A percentile compares a stretch with the other conserved stretches of the same genome.
Evolutionary conservation across 2,113 vertebrate species (phyloP).

Genomic region (Brevimyrus niger): DNA sequence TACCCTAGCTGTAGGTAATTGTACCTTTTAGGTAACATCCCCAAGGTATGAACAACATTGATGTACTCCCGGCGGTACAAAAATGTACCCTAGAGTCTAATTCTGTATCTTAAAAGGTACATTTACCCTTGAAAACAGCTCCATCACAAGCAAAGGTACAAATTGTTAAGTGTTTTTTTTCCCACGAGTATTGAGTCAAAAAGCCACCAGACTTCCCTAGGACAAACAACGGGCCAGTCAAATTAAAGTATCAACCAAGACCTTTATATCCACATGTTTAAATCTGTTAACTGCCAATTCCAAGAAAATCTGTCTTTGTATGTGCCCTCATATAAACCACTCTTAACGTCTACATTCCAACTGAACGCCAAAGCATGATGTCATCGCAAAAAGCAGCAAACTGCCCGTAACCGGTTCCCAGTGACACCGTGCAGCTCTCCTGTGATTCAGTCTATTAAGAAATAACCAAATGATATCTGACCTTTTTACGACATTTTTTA

Average conservation of each 20-base stretch:
- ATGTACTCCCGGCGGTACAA: background rate
- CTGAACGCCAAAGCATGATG: background rate
- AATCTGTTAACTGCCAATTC: background rate
- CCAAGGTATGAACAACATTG: background rate
- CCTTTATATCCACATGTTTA: background rate
- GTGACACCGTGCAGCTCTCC: background rate
- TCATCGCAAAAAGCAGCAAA: background rate
- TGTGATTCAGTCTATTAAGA: background rate
- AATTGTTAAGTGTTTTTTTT: too few species aligned
- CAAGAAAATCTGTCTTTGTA: background rate
- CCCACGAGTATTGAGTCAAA: background rate
- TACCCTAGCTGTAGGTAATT: background rate
- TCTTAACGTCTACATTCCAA: too few species aligned
- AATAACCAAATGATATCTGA: background rate
- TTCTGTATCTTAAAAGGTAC: background rate
- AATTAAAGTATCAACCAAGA: background rate
- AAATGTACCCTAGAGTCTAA: background rate
- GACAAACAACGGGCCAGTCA: background rate
- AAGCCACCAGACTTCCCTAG: background rate
- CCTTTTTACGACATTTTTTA: background rate
- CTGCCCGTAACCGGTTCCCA: background rate
- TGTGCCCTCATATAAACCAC: too few species aligned
- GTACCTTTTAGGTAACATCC: background rate
- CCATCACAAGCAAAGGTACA: too few species aligned
- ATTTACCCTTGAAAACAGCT: too few species aligned